These are phyloP conservation scores for Ochropleura leucogaster DNA, from an alignment of 2,888 invertebrate species.

Conservation along the genomic window DNA sequence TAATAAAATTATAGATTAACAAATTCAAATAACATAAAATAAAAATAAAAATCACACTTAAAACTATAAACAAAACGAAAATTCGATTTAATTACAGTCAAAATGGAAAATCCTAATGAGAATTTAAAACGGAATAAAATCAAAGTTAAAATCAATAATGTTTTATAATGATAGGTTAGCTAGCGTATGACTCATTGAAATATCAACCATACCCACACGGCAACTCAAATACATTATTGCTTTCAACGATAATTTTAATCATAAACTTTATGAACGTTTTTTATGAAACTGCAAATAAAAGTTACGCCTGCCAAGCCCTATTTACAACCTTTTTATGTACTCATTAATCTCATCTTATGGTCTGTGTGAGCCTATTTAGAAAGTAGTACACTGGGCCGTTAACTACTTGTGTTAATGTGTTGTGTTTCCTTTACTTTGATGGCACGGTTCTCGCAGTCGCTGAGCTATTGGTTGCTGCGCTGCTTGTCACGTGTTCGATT, in stretches of 20 bases:
- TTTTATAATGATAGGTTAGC: neutral
- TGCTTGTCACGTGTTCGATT: no score
- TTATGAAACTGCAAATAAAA: slow-evolving; percentile 33
- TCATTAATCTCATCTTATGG: slow-evolving; percentile 37
- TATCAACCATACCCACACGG: neutral
- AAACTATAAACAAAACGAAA: no score
- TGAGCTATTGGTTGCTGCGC: no score
- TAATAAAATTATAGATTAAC: no score
- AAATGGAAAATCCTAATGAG: no score
- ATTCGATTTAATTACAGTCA: no score
- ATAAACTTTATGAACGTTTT: slow-evolving; percentile 12
- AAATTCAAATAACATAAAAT: no score
- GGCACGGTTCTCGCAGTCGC: no score
- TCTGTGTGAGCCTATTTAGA: slow-evolving; percentile 43
- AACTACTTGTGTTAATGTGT: slow-evolving; percentile 34
- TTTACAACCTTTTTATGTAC: slow-evolving; percentile 42
- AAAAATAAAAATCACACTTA: no score
- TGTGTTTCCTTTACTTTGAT: slow-evolving; percentile 11
- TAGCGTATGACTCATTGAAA: neutral
- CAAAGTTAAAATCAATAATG: no score
- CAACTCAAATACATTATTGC: neutral
- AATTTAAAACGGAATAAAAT: no score
- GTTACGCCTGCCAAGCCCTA: slow-evolving; percentile 6
- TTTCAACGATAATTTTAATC: neutral
- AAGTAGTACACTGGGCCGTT: slow-evolving; percentile 46